Conservation (phyloP, 2,888 invertebrate genomes). For the Fabriciana adippe region DNA sequence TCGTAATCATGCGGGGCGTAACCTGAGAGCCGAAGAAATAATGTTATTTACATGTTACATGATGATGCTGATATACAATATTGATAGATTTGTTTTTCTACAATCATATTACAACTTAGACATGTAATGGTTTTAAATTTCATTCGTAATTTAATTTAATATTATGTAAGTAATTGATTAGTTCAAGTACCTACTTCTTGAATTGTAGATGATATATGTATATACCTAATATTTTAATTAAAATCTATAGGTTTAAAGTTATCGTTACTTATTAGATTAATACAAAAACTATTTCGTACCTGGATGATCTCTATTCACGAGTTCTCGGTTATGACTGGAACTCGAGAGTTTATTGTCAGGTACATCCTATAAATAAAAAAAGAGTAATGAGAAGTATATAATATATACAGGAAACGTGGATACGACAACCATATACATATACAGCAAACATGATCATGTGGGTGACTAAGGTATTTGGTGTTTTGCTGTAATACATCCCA, state of each 20-base stretch:
- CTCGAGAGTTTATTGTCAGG: constrained; percentile 64
- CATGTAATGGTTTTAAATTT: not conserved
- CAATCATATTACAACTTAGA: not conserved
- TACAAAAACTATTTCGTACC: constrained; percentile 45
- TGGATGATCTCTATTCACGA: constrained; percentile 60
- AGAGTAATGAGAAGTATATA: constrained; percentile 29
- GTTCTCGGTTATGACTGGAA: constrained; percentile 62
- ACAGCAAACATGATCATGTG: no score
- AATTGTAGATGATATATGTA: no score
- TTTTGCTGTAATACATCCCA: no score
- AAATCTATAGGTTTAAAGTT: no score
- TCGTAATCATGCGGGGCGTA: constrained; percentile 66
- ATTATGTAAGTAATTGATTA: not conserved
- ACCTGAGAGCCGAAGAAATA: constrained; percentile 48
- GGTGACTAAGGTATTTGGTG: no score
- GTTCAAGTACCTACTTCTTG: not conserved
- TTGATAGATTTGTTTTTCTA: not conserved
- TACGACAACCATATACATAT: no score
- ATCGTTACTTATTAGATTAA: not conserved
- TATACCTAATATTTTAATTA: no score
- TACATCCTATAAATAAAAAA: constrained; percentile 57
- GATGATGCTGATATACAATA: not conserved
- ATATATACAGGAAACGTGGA: not conserved
- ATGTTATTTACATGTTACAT: not conserved
- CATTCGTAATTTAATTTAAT: not conserved